A percentile compares a stretch with the other conserved stretches of the same genome.
Conservation (phyloP, 2,113 vertebrate species). For the Apodemus speciosus region DNA sequence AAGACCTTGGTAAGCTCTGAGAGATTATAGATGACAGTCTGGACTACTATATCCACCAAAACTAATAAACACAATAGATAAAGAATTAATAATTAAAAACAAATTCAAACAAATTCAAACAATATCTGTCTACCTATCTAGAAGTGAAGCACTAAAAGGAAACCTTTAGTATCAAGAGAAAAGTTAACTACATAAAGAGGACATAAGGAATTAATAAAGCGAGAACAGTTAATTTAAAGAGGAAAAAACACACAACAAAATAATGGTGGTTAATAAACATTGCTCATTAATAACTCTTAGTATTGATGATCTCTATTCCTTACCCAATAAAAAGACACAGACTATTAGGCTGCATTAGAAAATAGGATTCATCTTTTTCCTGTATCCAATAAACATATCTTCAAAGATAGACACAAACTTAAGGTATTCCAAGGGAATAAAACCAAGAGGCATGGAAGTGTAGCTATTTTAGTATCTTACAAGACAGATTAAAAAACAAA, state of each 20-base stretch:
- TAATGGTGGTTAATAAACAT: not conserved
- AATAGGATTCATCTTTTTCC: not conserved
- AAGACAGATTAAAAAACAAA: not conserved
- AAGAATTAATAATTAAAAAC: not conserved
- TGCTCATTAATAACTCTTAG: not conserved
- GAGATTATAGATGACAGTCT: not conserved
- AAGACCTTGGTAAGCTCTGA: not conserved
- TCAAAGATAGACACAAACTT: not conserved
- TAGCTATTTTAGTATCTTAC: not conserved
- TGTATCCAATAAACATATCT: not conserved
- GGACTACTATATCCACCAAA: not conserved
- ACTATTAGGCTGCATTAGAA: not conserved
- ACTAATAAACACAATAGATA: not conserved
- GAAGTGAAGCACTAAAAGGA: not conserved
- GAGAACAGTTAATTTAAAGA: not conserved
- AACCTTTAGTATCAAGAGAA: not conserved
- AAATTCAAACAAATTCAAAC: too few relatives aligned
- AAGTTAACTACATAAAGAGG: not conserved
- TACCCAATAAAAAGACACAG: not conserved
- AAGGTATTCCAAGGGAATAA: not conserved
- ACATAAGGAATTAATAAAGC: not conserved
- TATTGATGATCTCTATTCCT: not conserved
- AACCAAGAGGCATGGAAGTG: not conserved
- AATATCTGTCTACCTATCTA: not conserved
- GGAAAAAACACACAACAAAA: not conserved